Conservation (phyloP, 1,140 invertebrate species). For the Drosophila tsacasi region DNA sequence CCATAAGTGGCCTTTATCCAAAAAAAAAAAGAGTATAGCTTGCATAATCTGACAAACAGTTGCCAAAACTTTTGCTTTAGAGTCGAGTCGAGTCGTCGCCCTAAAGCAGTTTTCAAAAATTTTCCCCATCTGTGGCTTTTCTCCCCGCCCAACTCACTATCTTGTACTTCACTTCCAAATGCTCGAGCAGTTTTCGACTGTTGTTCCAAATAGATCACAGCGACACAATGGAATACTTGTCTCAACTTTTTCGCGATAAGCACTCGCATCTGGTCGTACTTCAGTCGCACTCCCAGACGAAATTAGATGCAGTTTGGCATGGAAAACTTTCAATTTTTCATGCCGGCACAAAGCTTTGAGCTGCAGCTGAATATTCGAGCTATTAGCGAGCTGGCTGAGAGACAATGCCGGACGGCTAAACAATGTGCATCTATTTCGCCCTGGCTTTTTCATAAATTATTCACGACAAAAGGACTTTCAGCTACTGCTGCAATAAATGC, state of each 20-base stretch:
- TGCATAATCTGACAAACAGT: slow-evolving; percentile 66
- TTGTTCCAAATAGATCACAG: slow-evolving; percentile 44
- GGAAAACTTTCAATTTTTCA: slow-evolving; percentile 58
- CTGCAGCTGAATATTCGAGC: slow-evolving; percentile 53
- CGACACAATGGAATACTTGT: slow-evolving; percentile 45
- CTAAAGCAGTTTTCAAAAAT: slow-evolving; percentile 52
- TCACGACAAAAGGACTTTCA: slow-evolving; percentile 63
- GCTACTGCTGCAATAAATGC: slow-evolving; percentile 52
- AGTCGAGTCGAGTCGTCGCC: slow-evolving; percentile 25
- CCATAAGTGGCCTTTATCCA: slow-evolving; percentile 62
- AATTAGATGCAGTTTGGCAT: slow-evolving; percentile 57
- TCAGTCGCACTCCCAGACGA: slow-evolving; percentile 44
- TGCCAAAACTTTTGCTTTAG: slow-evolving; percentile 53
- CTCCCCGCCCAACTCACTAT: background rate
- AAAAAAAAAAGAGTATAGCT: slow-evolving; percentile 22
- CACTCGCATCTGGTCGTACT: slow-evolving; percentile 33
- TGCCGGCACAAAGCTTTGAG: slow-evolving; percentile 42
- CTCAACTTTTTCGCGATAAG: slow-evolving; percentile 48
- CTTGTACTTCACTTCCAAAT: slow-evolving; percentile 36
- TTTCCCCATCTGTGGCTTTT: slow-evolving; percentile 33
- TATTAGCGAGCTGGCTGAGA: slow-evolving; percentile 50
- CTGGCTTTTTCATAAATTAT: slow-evolving; percentile 73
- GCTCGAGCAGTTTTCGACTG: slow-evolving; percentile 50
- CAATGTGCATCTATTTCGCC: slow-evolving; percentile 50
- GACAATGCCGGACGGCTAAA: slow-evolving; percentile 62